Conservation (phyloP, 2,113 vertebrate genomes). For the Paradoxurus hermaphroditus region DNA sequence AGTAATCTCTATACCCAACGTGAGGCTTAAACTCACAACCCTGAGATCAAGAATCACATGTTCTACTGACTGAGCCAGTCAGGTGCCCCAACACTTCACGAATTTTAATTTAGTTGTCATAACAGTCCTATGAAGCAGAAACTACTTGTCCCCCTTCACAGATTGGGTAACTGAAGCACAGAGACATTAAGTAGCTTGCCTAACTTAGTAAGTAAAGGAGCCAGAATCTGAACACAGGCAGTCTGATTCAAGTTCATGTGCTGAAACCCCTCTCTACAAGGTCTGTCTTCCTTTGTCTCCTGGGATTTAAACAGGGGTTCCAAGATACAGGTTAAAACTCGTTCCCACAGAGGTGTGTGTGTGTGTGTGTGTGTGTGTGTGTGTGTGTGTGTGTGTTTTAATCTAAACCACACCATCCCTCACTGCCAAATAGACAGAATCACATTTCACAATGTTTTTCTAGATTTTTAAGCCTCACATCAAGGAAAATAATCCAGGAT, state of each 20-base stretch:
- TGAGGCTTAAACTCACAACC: background rate
- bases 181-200: background rate
- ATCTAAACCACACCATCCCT: background rate
- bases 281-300: background rate
- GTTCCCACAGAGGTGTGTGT: background rate
- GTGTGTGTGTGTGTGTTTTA: background rate
- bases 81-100: background rate
- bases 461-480: conserved; percentile 7
- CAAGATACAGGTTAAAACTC: conserved; percentile 38
- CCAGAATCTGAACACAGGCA: background rate
- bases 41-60: background rate
- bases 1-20: background rate
- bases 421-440: conserved; percentile 48
- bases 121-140: background rate
- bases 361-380: background rate
- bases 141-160: background rate
- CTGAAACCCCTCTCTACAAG: background rate
- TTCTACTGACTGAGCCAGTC: background rate
- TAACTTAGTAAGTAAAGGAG: background rate
- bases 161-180: background rate
- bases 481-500: background rate
- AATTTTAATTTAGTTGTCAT: background rate
- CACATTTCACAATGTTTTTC: conserved; percentile 57
- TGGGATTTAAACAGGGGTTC: background rate
- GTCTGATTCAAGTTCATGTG: background rate